Percentiles rank a stretch among this genome's conserved stretches.
Conservation (phyloP, 2,888 invertebrate genomes). For the Rhagonycha fulva region DNA sequence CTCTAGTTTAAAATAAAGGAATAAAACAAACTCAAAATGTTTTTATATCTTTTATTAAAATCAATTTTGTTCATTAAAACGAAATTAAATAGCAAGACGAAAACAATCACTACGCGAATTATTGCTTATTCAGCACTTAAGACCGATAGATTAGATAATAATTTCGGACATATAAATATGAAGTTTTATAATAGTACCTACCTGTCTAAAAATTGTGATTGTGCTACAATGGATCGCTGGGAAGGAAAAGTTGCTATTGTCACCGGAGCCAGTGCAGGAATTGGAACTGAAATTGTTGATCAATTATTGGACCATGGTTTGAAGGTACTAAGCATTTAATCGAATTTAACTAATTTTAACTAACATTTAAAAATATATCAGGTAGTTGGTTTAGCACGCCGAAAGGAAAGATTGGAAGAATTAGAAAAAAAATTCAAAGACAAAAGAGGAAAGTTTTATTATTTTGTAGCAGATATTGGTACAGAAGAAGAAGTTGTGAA, state of each 20-base stretch:
- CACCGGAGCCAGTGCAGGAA: neutral
- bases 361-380: neutral
- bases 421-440: neutral
- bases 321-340: neutral
- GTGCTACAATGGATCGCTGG: neutral
- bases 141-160: too few species aligned
- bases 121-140: too few species aligned
- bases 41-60: too few species aligned
- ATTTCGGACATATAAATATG: neutral
- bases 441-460: conserved; percentile 1
- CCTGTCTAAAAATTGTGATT: too few species aligned
- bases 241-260: neutral
- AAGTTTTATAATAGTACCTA: too few species aligned
- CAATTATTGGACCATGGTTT: neutral
- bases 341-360: too few species aligned
- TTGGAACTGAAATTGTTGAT: neutral
- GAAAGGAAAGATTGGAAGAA: conserved; percentile 1
- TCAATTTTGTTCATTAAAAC: too few species aligned
- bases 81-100: too few species aligned
- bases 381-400: neutral
- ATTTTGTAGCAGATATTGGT: conserved; percentile 1
- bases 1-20: too few species aligned
- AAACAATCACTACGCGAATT: too few species aligned
- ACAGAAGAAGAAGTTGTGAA: conserved; percentile 6
- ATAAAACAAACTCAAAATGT: too few species aligned